Evolutionary conservation across 1,140 invertebrate species (phyloP), one percentile per base, ranked within the genome.

Genomic region (Calephelis nemesis): DNA sequence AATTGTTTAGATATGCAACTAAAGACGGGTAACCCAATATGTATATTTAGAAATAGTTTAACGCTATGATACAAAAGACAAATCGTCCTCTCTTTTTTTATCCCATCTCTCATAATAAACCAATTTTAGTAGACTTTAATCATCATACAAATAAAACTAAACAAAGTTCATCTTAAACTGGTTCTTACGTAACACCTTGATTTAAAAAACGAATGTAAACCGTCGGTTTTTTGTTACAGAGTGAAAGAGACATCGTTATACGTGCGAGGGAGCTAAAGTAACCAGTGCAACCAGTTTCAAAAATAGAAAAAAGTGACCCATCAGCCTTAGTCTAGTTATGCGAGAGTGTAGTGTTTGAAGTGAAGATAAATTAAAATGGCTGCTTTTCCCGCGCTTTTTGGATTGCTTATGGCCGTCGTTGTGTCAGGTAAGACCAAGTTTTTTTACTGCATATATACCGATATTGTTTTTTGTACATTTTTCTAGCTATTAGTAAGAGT

Each of bases 381-480:
- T 42, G 78, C 62, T 70, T 70, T 87, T 87, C 81, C 85, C 84
- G 84, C 84, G 71, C 70, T 85, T 85, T 83, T 87, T 68, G 82
- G 80, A 78, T 73, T 85, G 62, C 68, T 85, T 13, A 63, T 87
- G 68, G 78, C 76, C 66, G 75, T 64, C 65, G 58, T 84, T 71
- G 84, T 87, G 39, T 78, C 78, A 87, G 84, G 84, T 87, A 63
- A 81, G 81, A 39, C 12, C 7, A 7, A 49, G 7, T 19, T 19
- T 54, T 15, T 54, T 54, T 30, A 54, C 49, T 10, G 12, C 15
- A 49, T n/a, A 13, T 49, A 1, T 19, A 30, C 30, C 30, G 30
- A 30, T 6, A 45, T 45, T 45, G 7, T 7, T 45, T 45, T 45
- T 42, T 45, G 4, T 45, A 45, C 42, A 45, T 45, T 45, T 7